A percentile compares a stretch with the other conserved stretches of the same genome.
phyloP scores from a whole-genome alignment of 2,888 invertebrate genomes.

The Lacanobia wlatinum region DNA sequence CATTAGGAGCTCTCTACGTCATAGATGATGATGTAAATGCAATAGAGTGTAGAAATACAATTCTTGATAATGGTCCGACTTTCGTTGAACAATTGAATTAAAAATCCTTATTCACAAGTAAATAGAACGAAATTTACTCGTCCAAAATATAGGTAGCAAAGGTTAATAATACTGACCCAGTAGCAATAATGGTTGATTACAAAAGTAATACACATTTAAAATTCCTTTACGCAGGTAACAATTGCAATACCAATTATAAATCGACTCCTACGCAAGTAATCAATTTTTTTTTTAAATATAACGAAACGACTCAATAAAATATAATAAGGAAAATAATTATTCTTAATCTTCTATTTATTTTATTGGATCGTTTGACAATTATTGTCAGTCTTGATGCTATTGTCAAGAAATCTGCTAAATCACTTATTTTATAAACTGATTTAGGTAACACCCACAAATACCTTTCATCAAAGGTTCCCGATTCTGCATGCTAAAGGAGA shows the following conservation, averaged over 20 bases:
- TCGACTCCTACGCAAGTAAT: background rate
- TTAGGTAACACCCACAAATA: no score
- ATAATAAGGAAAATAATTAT: no score
- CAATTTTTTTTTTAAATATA: background rate
- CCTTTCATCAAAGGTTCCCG: no score
- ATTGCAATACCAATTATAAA: slow-evolving; percentile 10
- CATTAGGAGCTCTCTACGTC: slow-evolving; percentile 9
- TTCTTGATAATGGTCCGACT: background rate
- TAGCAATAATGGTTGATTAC: slow-evolving; percentile 38
- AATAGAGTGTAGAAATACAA: background rate
- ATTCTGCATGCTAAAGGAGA: no score
- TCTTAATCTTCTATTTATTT: no score
- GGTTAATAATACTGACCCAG: slow-evolving; percentile 44
- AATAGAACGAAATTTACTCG: background rate
- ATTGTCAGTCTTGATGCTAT: background rate
- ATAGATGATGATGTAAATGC: background rate
- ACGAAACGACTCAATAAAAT: background rate
- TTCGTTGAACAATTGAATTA: background rate
- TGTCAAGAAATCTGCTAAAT: no score
- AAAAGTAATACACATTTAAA: slow-evolving; percentile 29
- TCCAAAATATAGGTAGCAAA: background rate
- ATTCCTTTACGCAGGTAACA: slow-evolving; percentile 31
- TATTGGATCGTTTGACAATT: no score
- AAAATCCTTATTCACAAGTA: background rate
- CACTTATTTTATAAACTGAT: no score